These are phyloP conservation scores for Phengaris arion DNA, from an alignment of 2,888 invertebrate species.

Conservation along the genomic window DNA sequence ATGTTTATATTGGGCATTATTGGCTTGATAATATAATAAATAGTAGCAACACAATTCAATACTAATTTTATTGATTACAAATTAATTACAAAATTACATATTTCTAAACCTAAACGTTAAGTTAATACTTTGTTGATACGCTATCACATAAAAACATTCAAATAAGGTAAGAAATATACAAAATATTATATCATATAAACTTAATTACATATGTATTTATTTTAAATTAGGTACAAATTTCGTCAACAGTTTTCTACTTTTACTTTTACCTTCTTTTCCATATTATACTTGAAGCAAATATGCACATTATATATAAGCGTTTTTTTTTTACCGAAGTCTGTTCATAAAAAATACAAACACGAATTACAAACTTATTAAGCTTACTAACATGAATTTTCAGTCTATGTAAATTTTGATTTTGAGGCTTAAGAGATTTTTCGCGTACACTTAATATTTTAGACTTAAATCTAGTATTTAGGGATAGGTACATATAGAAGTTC, in stretches of 20 bases:
- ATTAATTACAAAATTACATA: slow-evolving; percentile 2
- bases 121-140: slow-evolving; percentile 21
- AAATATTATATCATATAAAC: background rate
- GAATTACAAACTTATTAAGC: too few species aligned
- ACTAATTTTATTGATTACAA: background rate
- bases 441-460: background rate
- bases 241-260: too few species aligned
- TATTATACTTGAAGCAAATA: too few species aligned
- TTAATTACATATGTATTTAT: background rate
- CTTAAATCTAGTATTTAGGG: slow-evolving; percentile 58
- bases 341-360: too few species aligned
- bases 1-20: too few species aligned
- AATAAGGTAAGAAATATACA: slow-evolving; percentile 15
- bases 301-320: too few species aligned
- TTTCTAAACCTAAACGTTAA: slow-evolving; percentile 16
- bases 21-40: too few species aligned
- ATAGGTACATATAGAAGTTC: slow-evolving; percentile 68
- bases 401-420: background rate
- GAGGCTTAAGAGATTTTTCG: background rate
- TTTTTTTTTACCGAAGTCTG: too few species aligned
- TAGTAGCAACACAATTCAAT: background rate
- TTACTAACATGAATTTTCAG: background rate
- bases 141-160: slow-evolving; percentile 4
- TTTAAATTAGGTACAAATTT: background rate
- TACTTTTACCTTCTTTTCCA: too few species aligned